These are phyloP conservation scores for Pomacea maculata DNA, from an alignment of 1,140 invertebrate genomes.

Conservation along the genomic window DNA sequence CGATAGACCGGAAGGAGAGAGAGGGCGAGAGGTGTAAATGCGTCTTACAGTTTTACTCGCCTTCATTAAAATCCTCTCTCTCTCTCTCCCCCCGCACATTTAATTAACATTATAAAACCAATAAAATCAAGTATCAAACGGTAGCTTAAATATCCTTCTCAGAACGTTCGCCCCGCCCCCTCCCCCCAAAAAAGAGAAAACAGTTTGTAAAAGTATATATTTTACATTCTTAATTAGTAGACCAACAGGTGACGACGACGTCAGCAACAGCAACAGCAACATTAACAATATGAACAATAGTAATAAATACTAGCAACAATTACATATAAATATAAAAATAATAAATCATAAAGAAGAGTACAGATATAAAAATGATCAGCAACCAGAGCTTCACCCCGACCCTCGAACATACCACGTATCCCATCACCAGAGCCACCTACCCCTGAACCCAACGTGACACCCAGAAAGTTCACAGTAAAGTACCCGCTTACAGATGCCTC, in stretches of 20 bases:
- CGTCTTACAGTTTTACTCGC: no score
- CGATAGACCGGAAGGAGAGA: background rate
- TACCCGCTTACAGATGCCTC: no score
- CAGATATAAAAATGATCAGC: background rate
- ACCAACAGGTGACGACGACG: background rate
- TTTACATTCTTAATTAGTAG: background rate
- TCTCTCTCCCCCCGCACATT: conserved; percentile 29
- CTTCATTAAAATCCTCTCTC: conserved; percentile 17
- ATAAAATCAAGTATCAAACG: background rate
- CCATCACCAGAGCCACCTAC: background rate
- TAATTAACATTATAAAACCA: background rate
- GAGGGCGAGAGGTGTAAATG: background rate
- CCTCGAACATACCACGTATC: background rate
- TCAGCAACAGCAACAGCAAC: background rate
- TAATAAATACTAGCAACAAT: background rate
- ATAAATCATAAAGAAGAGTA: background rate
- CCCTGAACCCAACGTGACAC: background rate
- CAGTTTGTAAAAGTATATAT: background rate
- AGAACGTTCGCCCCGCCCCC: background rate
- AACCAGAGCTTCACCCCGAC: background rate
- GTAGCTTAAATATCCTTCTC: background rate
- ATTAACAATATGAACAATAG: background rate
- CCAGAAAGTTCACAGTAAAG: background rate
- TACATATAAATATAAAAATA: background rate
- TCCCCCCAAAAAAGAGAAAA: background rate